A percentile compares a stretch with the other conserved stretches of the same genome.
phyloP scores from a whole-genome alignment of 1,140 invertebrate species.

The Popillia japonica region DNA sequence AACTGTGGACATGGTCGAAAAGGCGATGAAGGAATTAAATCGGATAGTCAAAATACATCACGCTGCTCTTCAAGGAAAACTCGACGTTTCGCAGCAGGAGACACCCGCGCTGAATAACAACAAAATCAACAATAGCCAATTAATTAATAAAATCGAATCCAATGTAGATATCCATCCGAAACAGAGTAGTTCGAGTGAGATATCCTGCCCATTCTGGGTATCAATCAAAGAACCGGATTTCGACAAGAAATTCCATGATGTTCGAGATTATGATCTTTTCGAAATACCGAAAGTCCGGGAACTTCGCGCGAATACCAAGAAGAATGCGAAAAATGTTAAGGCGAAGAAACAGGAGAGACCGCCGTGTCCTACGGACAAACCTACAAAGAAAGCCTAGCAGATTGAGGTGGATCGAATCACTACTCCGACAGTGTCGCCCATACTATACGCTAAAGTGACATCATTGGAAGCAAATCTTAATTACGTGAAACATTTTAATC shows the following conservation, averaged over 20 bases:
- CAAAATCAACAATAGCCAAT: constrained; percentile 49
- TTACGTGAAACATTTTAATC: constrained; percentile 43
- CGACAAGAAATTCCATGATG: constrained; percentile 47
- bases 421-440: constrained; percentile 64
- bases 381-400: constrained; percentile 54
- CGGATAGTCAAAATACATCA: constrained; percentile 69
- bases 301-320: constrained; percentile 62
- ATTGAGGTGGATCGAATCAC: constrained; percentile 61
- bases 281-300: constrained; percentile 67
- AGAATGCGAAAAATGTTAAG: constrained; percentile 50
- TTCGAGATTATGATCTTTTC: constrained; percentile 78
- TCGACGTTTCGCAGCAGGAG: constrained; percentile 16
- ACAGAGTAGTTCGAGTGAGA: neutral
- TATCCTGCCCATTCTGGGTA: neutral
- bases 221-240: constrained; percentile 22
- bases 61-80: constrained; percentile 62
- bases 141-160: neutral
- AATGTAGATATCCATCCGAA: neutral
- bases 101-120: neutral
- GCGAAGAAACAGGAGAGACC: constrained; percentile 48
- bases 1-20: constrained; percentile 68
- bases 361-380: constrained; percentile 40
- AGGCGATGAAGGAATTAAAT: constrained; percentile 70
- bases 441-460: constrained; percentile 50
- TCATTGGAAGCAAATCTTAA: constrained; percentile 35